phyloP scores from a whole-genome alignment of 2,113 vertebrate species.

The Cebus imitator region DNA sequence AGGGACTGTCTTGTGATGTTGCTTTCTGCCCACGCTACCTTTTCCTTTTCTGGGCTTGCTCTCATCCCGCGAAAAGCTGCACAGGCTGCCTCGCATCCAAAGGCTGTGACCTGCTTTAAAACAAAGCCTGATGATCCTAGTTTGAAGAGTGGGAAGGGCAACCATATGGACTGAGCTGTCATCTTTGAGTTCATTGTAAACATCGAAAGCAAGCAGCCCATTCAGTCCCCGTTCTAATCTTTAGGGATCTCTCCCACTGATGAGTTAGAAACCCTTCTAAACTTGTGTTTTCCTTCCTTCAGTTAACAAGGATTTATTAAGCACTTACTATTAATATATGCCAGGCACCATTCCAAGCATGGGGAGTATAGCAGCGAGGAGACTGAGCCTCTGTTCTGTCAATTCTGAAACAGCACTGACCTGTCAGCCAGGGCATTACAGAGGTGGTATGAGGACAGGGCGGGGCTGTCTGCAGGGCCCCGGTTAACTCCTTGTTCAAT shows the following conservation, averaged over 20 bases:
- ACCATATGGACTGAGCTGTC: neutral
- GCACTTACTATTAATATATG: neutral
- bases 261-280: neutral
- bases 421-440: neutral
- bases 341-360: neutral
- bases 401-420: neutral
- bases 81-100: neutral
- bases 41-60: neutral
- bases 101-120: neutral
- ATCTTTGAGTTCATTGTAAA: neutral
- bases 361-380: neutral
- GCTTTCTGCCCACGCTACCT: neutral
- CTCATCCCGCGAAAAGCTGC: neutral
- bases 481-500: neutral
- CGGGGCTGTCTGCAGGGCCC: neutral
- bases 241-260: neutral
- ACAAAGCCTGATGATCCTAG: neutral
- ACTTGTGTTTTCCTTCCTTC: neutral
- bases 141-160: neutral
- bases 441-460: neutral
- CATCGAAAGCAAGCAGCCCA: neutral
- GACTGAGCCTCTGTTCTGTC: neutral
- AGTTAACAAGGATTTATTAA: neutral
- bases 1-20: slow-evolving; percentile 43
- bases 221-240: neutral